These are phyloP conservation scores for Bellardia bayeri DNA, from an alignment of 2,888 invertebrate genomes.

Conservation along the genomic window DNA sequence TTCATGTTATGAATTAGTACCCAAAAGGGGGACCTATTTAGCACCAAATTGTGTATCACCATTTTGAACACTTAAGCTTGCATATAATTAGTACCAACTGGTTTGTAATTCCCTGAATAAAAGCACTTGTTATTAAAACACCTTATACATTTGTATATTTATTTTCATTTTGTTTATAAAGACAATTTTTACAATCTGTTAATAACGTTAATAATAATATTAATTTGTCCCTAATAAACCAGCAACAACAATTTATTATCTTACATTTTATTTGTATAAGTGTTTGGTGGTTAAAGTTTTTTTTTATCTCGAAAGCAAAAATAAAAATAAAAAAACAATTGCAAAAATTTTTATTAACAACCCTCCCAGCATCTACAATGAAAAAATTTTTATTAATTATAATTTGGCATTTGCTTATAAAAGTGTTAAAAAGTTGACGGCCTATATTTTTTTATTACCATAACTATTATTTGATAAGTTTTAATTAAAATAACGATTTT, in stretches of 20 bases:
- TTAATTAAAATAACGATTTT: constrained; percentile 42
- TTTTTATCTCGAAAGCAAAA: not conserved
- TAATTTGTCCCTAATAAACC: constrained; percentile 1
- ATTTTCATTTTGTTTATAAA: constrained; percentile 30
- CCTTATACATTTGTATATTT: constrained; percentile 4
- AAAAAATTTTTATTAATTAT: not conserved
- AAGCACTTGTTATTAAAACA: constrained; percentile 15
- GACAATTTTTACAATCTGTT: constrained; percentile 31
- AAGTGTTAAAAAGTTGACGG: not conserved
- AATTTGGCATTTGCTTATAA: constrained; percentile 25
- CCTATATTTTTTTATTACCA: not conserved
- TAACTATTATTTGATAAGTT: not conserved
- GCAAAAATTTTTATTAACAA: too few relatives aligned
- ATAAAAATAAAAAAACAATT: too few relatives aligned
- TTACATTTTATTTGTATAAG: constrained; percentile 2
- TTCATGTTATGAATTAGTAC: too few relatives aligned
- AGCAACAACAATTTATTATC: constrained; percentile 8
- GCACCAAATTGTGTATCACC: too few relatives aligned
- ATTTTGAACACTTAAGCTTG: too few relatives aligned
- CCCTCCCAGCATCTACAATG: constrained; percentile 14
- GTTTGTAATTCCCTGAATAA: not conserved
- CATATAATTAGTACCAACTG: too few relatives aligned
- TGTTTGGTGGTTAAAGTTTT: not conserved
- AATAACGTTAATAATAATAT: constrained; percentile 16
- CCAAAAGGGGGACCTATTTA: too few relatives aligned